phyloP scores from a whole-genome alignment of 2,888 invertebrate genomes.

The Xylophagus ater region DNA sequence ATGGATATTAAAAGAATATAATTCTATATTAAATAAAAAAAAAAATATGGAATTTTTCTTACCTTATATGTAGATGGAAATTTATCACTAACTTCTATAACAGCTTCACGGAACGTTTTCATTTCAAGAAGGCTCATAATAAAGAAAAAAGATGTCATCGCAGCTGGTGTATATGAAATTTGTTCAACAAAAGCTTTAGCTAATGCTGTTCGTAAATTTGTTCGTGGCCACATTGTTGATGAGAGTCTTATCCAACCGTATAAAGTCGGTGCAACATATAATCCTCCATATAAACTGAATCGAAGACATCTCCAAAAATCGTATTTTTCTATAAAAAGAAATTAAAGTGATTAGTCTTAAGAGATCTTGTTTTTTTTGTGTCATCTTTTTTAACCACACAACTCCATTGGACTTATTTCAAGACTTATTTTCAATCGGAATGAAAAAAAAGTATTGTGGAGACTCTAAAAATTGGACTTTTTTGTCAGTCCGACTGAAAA shows the following conservation, averaged over 20 bases:
- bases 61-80: slow-evolving; percentile 58
- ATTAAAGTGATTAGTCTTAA: no score
- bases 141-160: slow-evolving; percentile 67
- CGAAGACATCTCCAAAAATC: slow-evolving; percentile 59
- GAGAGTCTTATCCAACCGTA: slow-evolving; percentile 70
- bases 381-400: no score
- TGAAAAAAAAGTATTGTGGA: no score
- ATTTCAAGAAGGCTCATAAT: slow-evolving; percentile 64
- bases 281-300: slow-evolving; percentile 68
- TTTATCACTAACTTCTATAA: slow-evolving; percentile 57
- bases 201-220: slow-evolving; percentile 54
- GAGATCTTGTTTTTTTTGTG: no score
- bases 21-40: no score
- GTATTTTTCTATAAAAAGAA: slow-evolving; percentile 43
- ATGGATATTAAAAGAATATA: background rate
- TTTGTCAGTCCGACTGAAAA: no score
- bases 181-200: slow-evolving; percentile 68
- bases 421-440: no score
- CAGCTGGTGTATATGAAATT: slow-evolving; percentile 61
- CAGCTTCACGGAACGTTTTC: slow-evolving; percentile 50
- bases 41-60: no score
- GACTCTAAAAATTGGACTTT: no score
- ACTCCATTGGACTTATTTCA: no score
- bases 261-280: slow-evolving; percentile 70
- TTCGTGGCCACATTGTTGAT: slow-evolving; percentile 64